Evolutionary conservation across 2,888 invertebrate species (phyloP).

Genomic region (Cryptus armator): DNA sequence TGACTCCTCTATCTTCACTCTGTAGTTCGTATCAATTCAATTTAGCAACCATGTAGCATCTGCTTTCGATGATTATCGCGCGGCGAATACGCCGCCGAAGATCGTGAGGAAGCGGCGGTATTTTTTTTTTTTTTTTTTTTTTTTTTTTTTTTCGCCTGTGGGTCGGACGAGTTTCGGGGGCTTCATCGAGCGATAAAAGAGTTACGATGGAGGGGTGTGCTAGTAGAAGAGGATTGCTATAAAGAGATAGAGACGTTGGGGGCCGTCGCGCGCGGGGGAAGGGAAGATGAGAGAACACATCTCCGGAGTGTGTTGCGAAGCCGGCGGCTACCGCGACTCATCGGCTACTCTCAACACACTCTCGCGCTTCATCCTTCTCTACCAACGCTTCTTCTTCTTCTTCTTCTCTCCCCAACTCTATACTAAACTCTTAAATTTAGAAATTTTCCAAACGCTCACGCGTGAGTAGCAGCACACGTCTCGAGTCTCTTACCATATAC

Average conservation of each 20-base stretch:
- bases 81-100: background rate
- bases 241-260: conserved; percentile 44
- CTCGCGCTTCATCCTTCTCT: conserved; percentile 65
- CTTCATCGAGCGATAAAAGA: conserved; percentile 52
- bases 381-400: conserved; percentile 61
- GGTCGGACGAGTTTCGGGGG: conserved; percentile 11
- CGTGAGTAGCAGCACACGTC: conserved; percentile 39
- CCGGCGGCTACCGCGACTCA: conserved; percentile 55
- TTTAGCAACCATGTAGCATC: background rate
- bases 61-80: background rate
- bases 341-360: conserved; percentile 47
- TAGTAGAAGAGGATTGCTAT: conserved; percentile 53
- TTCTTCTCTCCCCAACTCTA: conserved; percentile 68
- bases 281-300: conserved; percentile 1
- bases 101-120: background rate
- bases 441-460: conserved; percentile 73
- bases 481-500: conserved; percentile 60
- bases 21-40: background rate
- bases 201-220: conserved; percentile 44
- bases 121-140: conserved; percentile 16
- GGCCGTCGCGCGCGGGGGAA: background rate
- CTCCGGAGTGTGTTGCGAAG: conserved; percentile 13
- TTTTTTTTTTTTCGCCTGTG: background rate
- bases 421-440: conserved; percentile 81
- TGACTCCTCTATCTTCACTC: too few species aligned